A percentile compares a stretch with the other conserved stretches of the same genome.
phyloP scores from a whole-genome alignment of 2,888 invertebrate genomes.

The Agonopterix arenella region DNA sequence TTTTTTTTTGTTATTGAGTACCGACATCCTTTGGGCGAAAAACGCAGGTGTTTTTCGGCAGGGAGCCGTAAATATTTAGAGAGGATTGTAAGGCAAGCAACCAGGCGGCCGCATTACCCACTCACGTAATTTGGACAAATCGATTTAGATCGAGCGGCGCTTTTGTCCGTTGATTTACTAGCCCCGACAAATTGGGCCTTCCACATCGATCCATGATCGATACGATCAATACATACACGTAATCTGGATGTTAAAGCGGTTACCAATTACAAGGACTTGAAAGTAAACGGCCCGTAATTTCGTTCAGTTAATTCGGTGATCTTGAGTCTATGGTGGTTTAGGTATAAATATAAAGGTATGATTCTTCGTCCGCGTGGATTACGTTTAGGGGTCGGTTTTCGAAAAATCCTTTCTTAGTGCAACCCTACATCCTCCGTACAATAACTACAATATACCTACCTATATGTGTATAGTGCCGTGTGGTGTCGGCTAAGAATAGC shows the following conservation, averaged over 20 bases:
- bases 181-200: constrained; percentile 65
- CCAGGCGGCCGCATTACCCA: constrained; percentile 23
- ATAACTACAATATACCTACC: too few species aligned
- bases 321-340: constrained; percentile 4
- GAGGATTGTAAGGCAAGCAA: constrained; percentile 25
- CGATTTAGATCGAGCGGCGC: constrained; percentile 71
- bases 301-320: constrained; percentile 34
- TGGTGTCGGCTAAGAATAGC: too few species aligned
- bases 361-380: too few species aligned
- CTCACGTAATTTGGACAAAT: constrained; percentile 68
- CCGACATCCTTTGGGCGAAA: constrained; percentile 21
- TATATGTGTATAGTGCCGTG: too few species aligned
- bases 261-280: constrained; percentile 64
- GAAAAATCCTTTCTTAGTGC: neutral
- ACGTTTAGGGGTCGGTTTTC: neutral
- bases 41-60: constrained; percentile 31
- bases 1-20: neutral
- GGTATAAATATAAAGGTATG: too few species aligned
- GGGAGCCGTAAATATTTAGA: constrained; percentile 50
- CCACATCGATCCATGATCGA: constrained; percentile 43
- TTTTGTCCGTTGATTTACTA: constrained; percentile 72
- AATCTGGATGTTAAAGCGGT: constrained; percentile 53
- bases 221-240: constrained; percentile 39
- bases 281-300: constrained; percentile 65
- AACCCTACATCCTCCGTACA: neutral